Conservation (phyloP, 2,888 invertebrate genomes). For the Cinara cedri region DNA sequence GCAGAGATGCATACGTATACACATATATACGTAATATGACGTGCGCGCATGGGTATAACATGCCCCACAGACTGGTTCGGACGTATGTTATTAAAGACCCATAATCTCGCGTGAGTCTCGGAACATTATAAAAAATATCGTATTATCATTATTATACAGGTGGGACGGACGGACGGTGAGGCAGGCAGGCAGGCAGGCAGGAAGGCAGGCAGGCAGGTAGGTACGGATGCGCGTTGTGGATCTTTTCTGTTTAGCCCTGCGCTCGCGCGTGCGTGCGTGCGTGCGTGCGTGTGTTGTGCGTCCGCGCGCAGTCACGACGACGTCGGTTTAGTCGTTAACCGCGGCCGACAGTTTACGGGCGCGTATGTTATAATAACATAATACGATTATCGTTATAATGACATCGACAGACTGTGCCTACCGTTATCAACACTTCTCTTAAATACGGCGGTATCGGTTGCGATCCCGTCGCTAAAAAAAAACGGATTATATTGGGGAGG, state of each 20-base stretch:
- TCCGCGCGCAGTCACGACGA: conserved; percentile 12
- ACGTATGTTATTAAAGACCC: conserved; percentile 56
- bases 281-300: too few relatives aligned
- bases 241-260: conserved; percentile 35
- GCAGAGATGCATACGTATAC: too few relatives aligned
- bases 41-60: too few relatives aligned
- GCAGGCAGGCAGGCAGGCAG: too few relatives aligned
- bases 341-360: conserved; percentile 3
- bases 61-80: conserved; percentile 51
- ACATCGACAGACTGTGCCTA: too few relatives aligned
- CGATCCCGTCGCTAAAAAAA: too few relatives aligned
- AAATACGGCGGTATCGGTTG: too few relatives aligned
- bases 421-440: too few relatives aligned
- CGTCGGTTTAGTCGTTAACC: conserved; percentile 25
- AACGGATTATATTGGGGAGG: too few relatives aligned
- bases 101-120: conserved; percentile 45
- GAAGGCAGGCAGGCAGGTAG: not conserved
- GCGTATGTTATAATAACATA: conserved; percentile 13
- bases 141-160: not conserved
- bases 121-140: conserved; percentile 31
- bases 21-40: too few relatives aligned
- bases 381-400: conserved; percentile 20
- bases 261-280: too few relatives aligned
- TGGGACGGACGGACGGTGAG: too few relatives aligned
- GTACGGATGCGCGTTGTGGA: conserved; percentile 9